A percentile compares a stretch with the other conserved stretches of the same genome.
Evolutionary conservation across 2,113 vertebrate genomes (phyloP).

Genomic region (Eurypyga helias): DNA sequence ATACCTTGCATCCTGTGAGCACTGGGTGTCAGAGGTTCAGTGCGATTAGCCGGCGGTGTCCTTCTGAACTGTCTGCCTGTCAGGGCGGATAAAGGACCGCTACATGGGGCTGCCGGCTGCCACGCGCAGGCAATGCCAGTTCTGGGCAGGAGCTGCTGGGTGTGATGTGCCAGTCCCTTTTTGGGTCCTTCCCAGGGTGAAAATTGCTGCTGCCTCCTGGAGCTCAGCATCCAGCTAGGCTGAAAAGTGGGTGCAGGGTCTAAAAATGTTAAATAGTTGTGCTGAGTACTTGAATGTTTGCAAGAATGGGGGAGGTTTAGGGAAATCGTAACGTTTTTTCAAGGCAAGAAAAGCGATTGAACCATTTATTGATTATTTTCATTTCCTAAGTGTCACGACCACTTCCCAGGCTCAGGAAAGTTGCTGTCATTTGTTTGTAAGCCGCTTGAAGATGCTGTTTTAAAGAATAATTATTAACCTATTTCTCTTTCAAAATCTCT

Average conservation of each 20-base stretch:
- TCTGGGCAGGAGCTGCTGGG: rapidly evolving
- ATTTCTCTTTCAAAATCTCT: slow-evolving; percentile 38
- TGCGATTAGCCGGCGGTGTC: not conserved
- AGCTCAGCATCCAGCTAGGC: not conserved
- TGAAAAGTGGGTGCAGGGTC: not conserved
- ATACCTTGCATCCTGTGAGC: not conserved
- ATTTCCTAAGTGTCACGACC: slow-evolving; percentile 42
- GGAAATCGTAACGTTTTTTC: slow-evolving; percentile 22
- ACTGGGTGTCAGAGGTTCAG: not conserved
- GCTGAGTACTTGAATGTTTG: not conserved
- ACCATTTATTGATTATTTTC: slow-evolving; percentile 22
- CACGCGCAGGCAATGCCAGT: rapidly evolving
- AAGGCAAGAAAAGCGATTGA: slow-evolving; percentile 27
- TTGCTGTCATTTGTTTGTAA: slow-evolving; percentile 59
- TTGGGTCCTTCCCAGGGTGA: not conserved
- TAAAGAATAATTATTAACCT: slow-evolving; percentile 23
- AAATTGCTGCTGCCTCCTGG: not conserved
- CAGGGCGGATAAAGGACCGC: too few relatives aligned
- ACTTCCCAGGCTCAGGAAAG: slow-evolving; percentile 21
- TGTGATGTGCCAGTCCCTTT: not conserved
- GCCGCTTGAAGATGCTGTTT: slow-evolving; percentile 21
- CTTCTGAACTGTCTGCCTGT: not conserved
- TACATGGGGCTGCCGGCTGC: rapidly evolving
- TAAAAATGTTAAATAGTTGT: not conserved
- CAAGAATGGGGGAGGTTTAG: not conserved